Percentiles rank a stretch among this genome's conserved stretches.
phyloP scores from a whole-genome alignment of 1,140 invertebrate species.

The Drosophila eugracilis region DNA sequence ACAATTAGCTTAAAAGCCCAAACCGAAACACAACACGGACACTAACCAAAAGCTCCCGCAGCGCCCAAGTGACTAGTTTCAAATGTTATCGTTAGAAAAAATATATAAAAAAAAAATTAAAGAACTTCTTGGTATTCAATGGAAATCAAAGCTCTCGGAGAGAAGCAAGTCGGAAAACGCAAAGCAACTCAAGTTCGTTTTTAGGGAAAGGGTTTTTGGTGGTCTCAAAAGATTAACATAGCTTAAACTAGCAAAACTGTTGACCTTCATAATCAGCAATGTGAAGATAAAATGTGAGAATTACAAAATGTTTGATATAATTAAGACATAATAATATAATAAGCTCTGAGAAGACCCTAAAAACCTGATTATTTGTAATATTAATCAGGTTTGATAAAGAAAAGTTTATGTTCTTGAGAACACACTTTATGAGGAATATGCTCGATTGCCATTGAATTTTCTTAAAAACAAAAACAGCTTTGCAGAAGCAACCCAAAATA shows the following conservation, averaged over 20 bases:
- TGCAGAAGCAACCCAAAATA: background rate
- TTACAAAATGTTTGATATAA: constrained; percentile 1
- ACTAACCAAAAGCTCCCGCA: constrained; percentile 11
- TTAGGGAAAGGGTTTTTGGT: background rate
- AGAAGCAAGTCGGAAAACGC: background rate
- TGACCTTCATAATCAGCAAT: background rate
- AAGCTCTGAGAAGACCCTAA: background rate
- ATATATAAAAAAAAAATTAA: background rate
- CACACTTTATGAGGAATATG: too few relatives aligned
- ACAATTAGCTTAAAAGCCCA: constrained; percentile 11
- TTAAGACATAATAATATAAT: background rate
- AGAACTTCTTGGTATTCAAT: background rate
- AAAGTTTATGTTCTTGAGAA: too few relatives aligned
- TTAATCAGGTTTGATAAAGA: too few relatives aligned
- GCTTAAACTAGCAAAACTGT: background rate
- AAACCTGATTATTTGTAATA: too few relatives aligned
- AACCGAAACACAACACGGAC: constrained; percentile 8
- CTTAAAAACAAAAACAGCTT: too few relatives aligned
- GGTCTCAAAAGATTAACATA: background rate
- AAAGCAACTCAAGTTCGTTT: background rate
- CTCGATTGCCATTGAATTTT: too few relatives aligned
- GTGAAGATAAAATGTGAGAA: background rate
- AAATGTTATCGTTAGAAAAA: constrained; percentile 16
- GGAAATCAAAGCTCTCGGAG: background rate
- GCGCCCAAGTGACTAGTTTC: constrained; percentile 12